These are phyloP conservation scores for Cylindroiulus punctatus DNA, from an alignment of 2,888 invertebrate genomes.

Conservation along the genomic window DNA sequence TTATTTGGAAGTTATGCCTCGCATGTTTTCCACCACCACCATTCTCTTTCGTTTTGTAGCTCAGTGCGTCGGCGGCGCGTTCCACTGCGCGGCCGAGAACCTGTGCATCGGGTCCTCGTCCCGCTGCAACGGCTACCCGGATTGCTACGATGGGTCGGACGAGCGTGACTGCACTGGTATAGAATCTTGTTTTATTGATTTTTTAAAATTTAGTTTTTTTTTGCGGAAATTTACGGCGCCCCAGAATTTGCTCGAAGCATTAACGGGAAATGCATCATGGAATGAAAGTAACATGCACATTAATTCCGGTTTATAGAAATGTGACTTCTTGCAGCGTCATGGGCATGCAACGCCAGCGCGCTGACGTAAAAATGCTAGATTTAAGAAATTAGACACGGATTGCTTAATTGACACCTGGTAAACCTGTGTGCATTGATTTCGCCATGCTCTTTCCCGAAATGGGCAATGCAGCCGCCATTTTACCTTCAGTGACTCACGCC, in stretches of 20 bases:
- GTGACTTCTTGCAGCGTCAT: too few relatives aligned
- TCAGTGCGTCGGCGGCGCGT: background rate
- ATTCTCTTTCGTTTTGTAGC: background rate
- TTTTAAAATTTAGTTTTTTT: background rate
- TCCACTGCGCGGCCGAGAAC: constrained; percentile 40
- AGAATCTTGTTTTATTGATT: background rate
- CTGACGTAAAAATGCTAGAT: too few relatives aligned
- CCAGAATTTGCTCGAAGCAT: background rate
- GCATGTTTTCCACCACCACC: background rate
- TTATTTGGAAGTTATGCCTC: background rate
- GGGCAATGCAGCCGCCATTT: too few relatives aligned
- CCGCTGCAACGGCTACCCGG: constrained; percentile 37
- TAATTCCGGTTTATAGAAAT: too few relatives aligned
- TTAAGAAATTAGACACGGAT: too few relatives aligned
- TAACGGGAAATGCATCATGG: too few relatives aligned
- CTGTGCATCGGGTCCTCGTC: constrained; percentile 11
- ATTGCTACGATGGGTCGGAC: constrained; percentile 51
- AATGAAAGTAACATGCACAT: too few relatives aligned
- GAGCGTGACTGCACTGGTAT: constrained; percentile 1
- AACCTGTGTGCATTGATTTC: too few relatives aligned
- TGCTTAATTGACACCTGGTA: too few relatives aligned
- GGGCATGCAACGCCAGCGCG: too few relatives aligned
- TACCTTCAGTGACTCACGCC: too few relatives aligned
- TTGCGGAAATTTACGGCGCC: background rate
- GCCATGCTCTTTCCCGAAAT: too few relatives aligned